Evolutionary conservation across 2,113 vertebrate genomes (phyloP).

Genomic region (Pedetes capensis): DNA sequence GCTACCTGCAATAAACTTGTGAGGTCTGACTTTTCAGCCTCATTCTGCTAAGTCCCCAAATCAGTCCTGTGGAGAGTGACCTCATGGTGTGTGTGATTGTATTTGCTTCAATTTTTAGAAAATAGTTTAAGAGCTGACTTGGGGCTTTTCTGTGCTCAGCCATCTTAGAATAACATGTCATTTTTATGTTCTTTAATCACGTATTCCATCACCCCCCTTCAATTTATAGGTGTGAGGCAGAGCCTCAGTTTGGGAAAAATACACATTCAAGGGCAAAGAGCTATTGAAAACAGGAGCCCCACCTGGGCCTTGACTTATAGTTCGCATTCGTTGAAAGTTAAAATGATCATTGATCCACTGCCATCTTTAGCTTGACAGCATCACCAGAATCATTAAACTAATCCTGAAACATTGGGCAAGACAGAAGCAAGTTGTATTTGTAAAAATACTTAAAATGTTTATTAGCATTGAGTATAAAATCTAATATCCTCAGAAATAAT

Average conservation of each 20-base stretch:
- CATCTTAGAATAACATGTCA: neutral
- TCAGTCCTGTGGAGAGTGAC: neutral
- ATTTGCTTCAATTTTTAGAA: constrained; percentile 25
- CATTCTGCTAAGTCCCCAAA: neutral
- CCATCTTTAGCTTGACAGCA: neutral
- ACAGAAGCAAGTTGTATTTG: neutral
- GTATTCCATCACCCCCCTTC: neutral
- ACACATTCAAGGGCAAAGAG: neutral
- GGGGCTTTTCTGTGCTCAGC: neutral
- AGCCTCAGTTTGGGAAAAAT: neutral
- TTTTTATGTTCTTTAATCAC: constrained; percentile 43
- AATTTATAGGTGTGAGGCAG: neutral
- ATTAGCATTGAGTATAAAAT: neutral
- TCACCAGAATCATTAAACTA: neutral
- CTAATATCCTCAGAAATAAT: neutral
- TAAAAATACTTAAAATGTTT: neutral
- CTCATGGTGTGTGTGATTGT: neutral
- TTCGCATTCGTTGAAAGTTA: neutral
- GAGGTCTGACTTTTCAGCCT: neutral
- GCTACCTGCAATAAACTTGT: neutral
- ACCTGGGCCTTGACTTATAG: neutral
- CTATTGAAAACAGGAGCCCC: neutral
- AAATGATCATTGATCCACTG: neutral
- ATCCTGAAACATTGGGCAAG: neutral
- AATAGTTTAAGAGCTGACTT: neutral